Evolutionary conservation across 2,113 vertebrate species (phyloP).

Genomic region (Hippocampus comes): DNA sequence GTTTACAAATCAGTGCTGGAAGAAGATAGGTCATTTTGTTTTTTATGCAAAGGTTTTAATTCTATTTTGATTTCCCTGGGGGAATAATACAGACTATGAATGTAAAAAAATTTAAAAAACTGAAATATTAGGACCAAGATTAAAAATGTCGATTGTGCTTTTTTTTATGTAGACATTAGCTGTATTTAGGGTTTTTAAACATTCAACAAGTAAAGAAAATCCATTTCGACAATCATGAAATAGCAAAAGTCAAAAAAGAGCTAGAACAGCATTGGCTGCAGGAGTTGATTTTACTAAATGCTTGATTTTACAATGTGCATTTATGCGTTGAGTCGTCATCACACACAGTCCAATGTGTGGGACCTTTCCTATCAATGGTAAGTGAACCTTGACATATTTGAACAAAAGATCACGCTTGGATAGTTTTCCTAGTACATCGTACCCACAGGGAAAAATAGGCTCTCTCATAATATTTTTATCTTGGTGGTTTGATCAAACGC

Average conservation of each 20-base stretch:
- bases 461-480: neutral
- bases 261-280: neutral
- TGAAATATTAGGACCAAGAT: neutral
- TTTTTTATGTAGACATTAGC: neutral
- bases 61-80: neutral
- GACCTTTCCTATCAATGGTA: neutral
- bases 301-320: neutral
- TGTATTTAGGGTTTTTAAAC: neutral
- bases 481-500: constrained; percentile 25
- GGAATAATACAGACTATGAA: neutral
- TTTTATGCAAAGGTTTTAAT: neutral
- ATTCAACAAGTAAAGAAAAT: neutral
- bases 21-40: neutral
- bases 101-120: neutral
- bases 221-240: neutral
- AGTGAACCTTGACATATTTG: neutral
- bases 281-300: neutral
- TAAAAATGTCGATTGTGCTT: neutral
- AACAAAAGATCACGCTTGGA: neutral
- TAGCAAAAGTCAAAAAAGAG: neutral
- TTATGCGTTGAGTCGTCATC: neutral
- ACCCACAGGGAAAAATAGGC: neutral
- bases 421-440: neutral
- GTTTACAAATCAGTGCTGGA: no score
- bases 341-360: neutral